These are phyloP conservation scores for Pocillopora grandis DNA, from an alignment of 92 coral and sea anemone species.

Conservation along the genomic window DNA sequence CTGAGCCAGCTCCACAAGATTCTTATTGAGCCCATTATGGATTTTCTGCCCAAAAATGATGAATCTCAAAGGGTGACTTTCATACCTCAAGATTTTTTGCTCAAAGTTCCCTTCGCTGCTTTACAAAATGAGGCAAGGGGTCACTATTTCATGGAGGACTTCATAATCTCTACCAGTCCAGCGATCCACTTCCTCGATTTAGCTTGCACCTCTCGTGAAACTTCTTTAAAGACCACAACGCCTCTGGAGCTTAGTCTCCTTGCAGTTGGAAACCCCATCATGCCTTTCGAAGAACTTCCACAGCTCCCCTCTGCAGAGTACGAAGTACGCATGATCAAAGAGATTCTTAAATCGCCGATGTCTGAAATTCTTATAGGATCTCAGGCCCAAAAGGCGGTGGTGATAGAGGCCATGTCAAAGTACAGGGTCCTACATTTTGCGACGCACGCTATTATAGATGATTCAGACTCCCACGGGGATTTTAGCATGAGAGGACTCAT, in stretches of 20 bases:
- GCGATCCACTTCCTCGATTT: slow-evolving; percentile 57
- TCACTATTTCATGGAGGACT: slow-evolving; percentile 45
- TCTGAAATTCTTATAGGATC: slow-evolving; percentile 41
- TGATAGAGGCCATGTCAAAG: slow-evolving; percentile 47
- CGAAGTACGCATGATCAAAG: slow-evolving; percentile 60
- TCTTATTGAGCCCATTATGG: slow-evolving; percentile 51
- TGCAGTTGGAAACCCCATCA: slow-evolving; percentile 68
- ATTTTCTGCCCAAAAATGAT: slow-evolving; percentile 23
- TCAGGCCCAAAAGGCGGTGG: slow-evolving; percentile 52
- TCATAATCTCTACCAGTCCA: slow-evolving; percentile 61
- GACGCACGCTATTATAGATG: slow-evolving; percentile 60
- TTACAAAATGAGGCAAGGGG: slow-evolving; percentile 28
- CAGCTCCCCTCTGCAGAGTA: slow-evolving; percentile 52
- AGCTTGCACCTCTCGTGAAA: background rate
- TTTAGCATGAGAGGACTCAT: slow-evolving; percentile 59
- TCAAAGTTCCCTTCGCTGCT: slow-evolving; percentile 75
- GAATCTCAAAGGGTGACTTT: slow-evolving; percentile 44
- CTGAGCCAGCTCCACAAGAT: slow-evolving; percentile 43
- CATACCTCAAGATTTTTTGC: slow-evolving; percentile 66
- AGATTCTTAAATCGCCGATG: slow-evolving; percentile 40
- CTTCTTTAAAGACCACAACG: background rate
- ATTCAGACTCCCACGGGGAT: slow-evolving; percentile 56
- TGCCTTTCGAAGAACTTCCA: slow-evolving; percentile 50
- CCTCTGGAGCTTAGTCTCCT: slow-evolving; percentile 47
- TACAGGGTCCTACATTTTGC: slow-evolving; percentile 62